Conservation (phyloP, 2,888 invertebrate species). For the Thera obeliscata region DNA sequence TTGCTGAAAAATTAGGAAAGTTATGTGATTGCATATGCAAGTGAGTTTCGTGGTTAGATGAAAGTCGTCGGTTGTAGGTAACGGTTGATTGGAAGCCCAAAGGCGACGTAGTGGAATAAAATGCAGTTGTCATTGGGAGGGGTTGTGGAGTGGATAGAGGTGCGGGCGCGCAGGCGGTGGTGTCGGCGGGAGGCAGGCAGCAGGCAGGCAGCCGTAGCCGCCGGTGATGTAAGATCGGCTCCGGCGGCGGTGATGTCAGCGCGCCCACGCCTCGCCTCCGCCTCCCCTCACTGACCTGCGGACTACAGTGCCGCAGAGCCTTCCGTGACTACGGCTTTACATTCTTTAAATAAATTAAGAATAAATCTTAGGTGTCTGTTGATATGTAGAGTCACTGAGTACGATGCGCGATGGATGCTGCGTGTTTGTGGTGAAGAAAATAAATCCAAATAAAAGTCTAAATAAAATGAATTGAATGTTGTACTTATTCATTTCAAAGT, state of each 20-base stretch:
- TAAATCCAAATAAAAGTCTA: slow-evolving; percentile 3
- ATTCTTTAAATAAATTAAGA: slow-evolving; percentile 41
- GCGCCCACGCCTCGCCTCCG: slow-evolving; percentile 70
- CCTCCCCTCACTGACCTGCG: slow-evolving; percentile 50
- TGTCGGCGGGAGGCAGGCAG: slow-evolving; percentile 68
- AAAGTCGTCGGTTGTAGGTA: slow-evolving; percentile 3
- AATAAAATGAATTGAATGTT: not conserved
- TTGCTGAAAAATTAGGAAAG: not conserved
- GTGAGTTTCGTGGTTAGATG: not conserved
- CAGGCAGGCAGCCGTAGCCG: slow-evolving; percentile 54
- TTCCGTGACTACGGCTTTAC: slow-evolving; percentile 64
- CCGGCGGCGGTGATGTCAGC: slow-evolving; percentile 82
- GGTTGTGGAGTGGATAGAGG: slow-evolving; percentile 44
- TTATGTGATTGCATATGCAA: not conserved
- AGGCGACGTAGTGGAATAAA: slow-evolving; percentile 55
- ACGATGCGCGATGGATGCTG: slow-evolving; percentile 21
- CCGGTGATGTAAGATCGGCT: slow-evolving; percentile 81
- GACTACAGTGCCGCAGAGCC: slow-evolving; percentile 62
- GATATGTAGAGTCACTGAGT: slow-evolving; percentile 20
- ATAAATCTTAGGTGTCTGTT: slow-evolving; percentile 32
- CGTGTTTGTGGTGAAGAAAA: slow-evolving; percentile 26
- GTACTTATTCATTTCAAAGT: slow-evolving; percentile 22
- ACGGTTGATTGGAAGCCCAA: slow-evolving; percentile 11
- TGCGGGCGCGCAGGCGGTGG: slow-evolving; percentile 58
- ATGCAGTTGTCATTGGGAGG: slow-evolving; percentile 37